A percentile compares a stretch with the other conserved stretches of the same genome.
phyloP scores from a whole-genome alignment of 2,888 invertebrate genomes.

The Pammene aurita region DNA sequence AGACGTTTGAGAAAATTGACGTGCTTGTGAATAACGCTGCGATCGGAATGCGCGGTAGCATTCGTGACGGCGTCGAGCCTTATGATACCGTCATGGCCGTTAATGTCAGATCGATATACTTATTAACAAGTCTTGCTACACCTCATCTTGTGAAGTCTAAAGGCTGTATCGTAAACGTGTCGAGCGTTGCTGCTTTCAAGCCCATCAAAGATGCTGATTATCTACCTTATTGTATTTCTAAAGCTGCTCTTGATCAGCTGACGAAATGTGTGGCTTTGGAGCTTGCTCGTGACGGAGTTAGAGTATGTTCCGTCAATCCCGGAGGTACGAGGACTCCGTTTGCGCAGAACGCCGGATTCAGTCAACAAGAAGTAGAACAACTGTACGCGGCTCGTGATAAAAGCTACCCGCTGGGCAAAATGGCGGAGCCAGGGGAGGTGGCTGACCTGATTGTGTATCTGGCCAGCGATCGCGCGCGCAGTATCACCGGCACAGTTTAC shows the following conservation, averaged over 20 bases:
- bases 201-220: conserved; percentile 85
- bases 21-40: conserved; percentile 94
- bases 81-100: conserved; percentile 92
- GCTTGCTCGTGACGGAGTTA: conserved; percentile 88
- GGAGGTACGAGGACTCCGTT: conserved; percentile 92
- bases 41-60: conserved; percentile 87
- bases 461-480: conserved; percentile 92
- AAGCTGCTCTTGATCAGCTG: conserved; percentile 96
- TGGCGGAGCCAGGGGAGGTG: conserved; percentile 92
- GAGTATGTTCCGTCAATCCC: conserved; percentile 96
- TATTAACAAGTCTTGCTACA: conserved; percentile 90
- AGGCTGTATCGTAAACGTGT: conserved; percentile 95
- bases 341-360: conserved; percentile 86
- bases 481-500: conserved; percentile 90
- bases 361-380: conserved; percentile 82
- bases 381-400: conserved; percentile 90
- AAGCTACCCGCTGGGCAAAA: conserved; percentile 94
- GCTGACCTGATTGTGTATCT: conserved; percentile 95
- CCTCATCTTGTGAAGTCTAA: conserved; percentile 91
- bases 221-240: conserved; percentile 94
- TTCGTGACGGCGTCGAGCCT: conserved; percentile 91
- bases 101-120: conserved; percentile 90
- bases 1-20: conserved; percentile 87
- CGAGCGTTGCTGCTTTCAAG: conserved; percentile 92
- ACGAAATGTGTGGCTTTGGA: conserved; percentile 95